Conservation (phyloP, 1,140 invertebrate genomes). For the Drosophila elegans region DNA sequence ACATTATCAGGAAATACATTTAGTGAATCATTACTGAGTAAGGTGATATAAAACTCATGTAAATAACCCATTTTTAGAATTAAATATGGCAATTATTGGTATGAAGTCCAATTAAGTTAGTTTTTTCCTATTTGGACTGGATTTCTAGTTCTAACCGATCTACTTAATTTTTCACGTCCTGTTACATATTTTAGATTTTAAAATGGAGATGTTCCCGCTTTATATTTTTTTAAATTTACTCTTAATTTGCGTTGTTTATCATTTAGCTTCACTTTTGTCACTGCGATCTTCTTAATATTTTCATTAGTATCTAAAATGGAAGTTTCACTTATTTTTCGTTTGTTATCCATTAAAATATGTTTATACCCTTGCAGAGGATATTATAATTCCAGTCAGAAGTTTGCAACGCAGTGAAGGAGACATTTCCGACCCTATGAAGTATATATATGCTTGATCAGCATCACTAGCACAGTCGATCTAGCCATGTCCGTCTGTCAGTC, state of each 20-base stretch:
- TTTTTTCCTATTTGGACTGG: background rate
- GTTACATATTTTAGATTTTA: background rate
- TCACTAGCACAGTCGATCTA: no score
- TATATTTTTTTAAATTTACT: background rate
- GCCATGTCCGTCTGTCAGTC: no score
- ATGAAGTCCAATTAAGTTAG: background rate
- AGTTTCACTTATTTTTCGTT: background rate
- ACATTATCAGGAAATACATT: background rate
- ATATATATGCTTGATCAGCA: no score
- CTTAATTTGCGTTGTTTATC: background rate
- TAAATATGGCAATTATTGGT: background rate
- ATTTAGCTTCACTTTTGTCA: background rate
- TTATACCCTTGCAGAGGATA: no score
- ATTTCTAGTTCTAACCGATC: no score
- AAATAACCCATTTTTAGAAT: background rate
- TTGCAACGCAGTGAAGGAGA: no score
- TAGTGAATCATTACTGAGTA: background rate
- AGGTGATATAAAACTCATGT: background rate
- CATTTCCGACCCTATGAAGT: no score
- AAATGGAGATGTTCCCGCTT: background rate
- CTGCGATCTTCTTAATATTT: background rate
- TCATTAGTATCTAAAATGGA: background rate
- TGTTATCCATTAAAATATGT: no score
- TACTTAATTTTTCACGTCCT: background rate
- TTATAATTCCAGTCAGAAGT: no score